These are phyloP conservation scores for Abrostola tripartita DNA, from an alignment of 2,888 invertebrate genomes.

Conservation along the genomic window DNA sequence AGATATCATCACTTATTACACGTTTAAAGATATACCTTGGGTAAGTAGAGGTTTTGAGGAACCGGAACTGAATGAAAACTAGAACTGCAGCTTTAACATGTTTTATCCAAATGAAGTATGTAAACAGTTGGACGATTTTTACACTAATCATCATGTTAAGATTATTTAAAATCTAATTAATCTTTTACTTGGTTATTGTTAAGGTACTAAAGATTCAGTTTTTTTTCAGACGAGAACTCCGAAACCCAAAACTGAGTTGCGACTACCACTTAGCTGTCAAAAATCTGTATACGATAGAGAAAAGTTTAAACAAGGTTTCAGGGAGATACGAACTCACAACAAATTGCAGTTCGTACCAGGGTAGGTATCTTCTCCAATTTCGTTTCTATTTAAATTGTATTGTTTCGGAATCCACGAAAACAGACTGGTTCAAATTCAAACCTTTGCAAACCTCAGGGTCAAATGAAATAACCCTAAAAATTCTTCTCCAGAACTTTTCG, in stretches of 20 bases:
- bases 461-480: neutral
- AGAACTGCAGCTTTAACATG: too few relatives aligned
- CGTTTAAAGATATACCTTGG: conserved; percentile 75
- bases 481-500: conserved; percentile 72
- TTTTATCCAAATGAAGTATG: too few relatives aligned
- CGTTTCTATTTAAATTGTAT: neutral
- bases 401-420: neutral
- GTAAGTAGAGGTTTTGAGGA: conserved; percentile 60
- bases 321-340: conserved; percentile 80
- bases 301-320: conserved; percentile 75
- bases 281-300: conserved; percentile 77
- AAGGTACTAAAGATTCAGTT: neutral
- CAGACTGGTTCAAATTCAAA: too few relatives aligned
- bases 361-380: conserved; percentile 59
- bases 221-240: conserved; percentile 70
- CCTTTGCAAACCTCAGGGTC: too few relatives aligned
- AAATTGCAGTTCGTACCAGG: conserved; percentile 76
- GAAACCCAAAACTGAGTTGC: conserved; percentile 71
- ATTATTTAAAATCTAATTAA: too few relatives aligned
- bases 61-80: neutral
- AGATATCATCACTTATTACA: conserved; percentile 80
- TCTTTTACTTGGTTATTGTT: too few relatives aligned
- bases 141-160: too few relatives aligned
- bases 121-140: too few relatives aligned
- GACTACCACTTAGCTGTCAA: conserved; percentile 66